These are phyloP conservation scores for Metacarcinus magister DNA, from an alignment of 2,888 invertebrate species.

Conservation along the genomic window DNA sequence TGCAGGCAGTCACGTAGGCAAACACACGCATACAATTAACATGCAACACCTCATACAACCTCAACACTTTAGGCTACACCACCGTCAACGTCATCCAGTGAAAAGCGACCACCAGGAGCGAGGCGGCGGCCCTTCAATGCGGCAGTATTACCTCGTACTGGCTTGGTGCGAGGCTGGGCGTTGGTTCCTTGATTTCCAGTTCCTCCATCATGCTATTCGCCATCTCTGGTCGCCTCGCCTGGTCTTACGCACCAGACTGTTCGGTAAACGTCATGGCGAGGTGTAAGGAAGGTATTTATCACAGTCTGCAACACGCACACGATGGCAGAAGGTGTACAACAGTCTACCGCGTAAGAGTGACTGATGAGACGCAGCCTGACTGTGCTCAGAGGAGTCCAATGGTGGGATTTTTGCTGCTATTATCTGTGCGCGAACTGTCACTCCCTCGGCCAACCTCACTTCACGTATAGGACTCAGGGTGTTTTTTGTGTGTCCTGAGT, in stretches of 20 bases:
- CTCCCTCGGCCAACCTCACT: neutral
- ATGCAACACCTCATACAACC: neutral
- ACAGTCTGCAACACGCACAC: neutral
- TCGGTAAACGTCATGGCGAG: slow-evolving; percentile 50
- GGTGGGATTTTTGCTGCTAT: neutral
- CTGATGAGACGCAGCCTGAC: neutral
- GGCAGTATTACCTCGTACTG: slow-evolving; percentile 78
- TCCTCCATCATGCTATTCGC: slow-evolving; percentile 75
- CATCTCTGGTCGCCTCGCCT: slow-evolving; percentile 46
- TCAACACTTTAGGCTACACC: neutral
- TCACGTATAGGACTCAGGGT: neutral
- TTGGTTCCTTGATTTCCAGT: slow-evolving; percentile 81
- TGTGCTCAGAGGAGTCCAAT: neutral
- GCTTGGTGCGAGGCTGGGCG: slow-evolving; percentile 81
- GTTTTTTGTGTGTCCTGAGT: neutral
- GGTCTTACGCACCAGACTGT: neutral
- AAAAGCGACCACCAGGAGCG: neutral
- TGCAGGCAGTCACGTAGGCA: neutral
- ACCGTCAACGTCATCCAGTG: neutral
- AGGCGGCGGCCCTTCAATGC: neutral
- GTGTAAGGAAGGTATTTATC: neutral
- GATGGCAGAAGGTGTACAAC: neutral
- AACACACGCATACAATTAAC: neutral
- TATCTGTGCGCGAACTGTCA: neutral
- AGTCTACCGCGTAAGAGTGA: neutral